phyloP scores from a whole-genome alignment of 2,888 invertebrate species.

The Polydrusus cervinus region DNA sequence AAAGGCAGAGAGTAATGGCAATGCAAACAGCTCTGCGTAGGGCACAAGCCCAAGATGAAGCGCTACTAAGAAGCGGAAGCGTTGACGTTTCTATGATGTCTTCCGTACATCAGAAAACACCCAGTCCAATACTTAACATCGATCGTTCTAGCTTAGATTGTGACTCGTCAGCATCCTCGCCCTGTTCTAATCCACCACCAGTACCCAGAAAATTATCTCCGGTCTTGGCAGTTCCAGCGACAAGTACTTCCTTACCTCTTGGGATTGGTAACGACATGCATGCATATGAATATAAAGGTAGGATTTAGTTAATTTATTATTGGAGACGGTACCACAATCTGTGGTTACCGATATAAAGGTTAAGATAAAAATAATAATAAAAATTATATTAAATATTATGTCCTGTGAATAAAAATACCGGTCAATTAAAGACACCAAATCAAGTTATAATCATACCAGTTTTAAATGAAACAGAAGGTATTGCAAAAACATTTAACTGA shows the following conservation, averaged over 20 bases:
- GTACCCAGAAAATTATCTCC: constrained; percentile 35
- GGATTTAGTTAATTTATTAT: constrained; percentile 27
- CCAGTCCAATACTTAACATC: constrained; percentile 68
- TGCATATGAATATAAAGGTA: constrained; percentile 64
- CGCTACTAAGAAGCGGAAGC: constrained; percentile 69
- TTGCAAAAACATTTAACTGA: no score
- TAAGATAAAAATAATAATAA: no score
- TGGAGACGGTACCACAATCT: no score
- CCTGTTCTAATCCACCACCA: constrained; percentile 71
- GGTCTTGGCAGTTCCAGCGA: constrained; percentile 50
- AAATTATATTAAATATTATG: no score
- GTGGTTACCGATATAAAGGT: no score
- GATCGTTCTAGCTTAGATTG: constrained; percentile 68
- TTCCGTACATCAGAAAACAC: constrained; percentile 65
- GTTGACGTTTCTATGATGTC: constrained; percentile 70
- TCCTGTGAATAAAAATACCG: no score
- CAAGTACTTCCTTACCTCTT: constrained; percentile 48
- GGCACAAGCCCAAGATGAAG: constrained; percentile 90
- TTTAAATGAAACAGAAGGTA: no score
- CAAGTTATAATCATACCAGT: no score
- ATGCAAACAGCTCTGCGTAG: constrained; percentile 87
- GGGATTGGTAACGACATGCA: constrained; percentile 49
- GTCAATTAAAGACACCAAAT: no score
- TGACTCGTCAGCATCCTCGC: constrained; percentile 78
- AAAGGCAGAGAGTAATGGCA: constrained; percentile 92